Conservation (phyloP, 2,888 invertebrate species). For the Diarsia rubi region DNA sequence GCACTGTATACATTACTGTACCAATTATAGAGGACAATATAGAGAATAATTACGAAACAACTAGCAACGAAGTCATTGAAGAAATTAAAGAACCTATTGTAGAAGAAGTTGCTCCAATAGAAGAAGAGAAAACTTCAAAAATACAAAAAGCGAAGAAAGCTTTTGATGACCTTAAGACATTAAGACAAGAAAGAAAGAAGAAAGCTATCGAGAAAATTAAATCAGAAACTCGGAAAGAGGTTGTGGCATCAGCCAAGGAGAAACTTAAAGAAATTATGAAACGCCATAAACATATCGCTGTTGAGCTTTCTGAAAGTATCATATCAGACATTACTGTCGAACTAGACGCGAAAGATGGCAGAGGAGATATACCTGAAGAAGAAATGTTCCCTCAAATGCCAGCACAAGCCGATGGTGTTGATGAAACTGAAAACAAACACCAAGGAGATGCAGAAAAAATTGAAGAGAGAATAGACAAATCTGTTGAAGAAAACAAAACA, state of each 20-base stretch:
- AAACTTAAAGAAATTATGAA: constrained; percentile 89
- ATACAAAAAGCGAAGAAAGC: constrained; percentile 76
- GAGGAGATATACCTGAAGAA: constrained; percentile 81
- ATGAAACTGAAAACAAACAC: constrained; percentile 53
- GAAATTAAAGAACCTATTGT: constrained; percentile 39
- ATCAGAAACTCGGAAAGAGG: constrained; percentile 86
- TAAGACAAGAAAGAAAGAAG: constrained; percentile 83
- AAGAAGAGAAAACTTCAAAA: constrained; percentile 65
- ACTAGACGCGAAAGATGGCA: constrained; percentile 73
- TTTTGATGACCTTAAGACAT: constrained; percentile 78
- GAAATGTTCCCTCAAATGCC: constrained; percentile 66
- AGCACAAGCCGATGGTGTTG: constrained; percentile 30
- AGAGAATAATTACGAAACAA: constrained; percentile 30
- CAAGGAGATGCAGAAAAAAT: constrained; percentile 45
- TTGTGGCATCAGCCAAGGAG: constrained; percentile 88
- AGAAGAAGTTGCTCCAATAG: constrained; percentile 37
- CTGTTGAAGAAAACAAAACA: constrained; percentile 67
- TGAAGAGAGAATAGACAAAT: constrained; percentile 61
- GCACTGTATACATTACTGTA: constrained; percentile 44
- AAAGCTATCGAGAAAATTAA: constrained; percentile 88
- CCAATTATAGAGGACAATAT: constrained; percentile 18
- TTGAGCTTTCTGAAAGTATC: constrained; percentile 78
- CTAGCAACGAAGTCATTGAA: constrained; percentile 33
- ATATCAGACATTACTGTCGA: constrained; percentile 66
- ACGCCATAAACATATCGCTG: constrained; percentile 86